Evolutionary conservation across 2,113 vertebrate genomes (phyloP).

Genomic region (Jaculus jaculus): DNA sequence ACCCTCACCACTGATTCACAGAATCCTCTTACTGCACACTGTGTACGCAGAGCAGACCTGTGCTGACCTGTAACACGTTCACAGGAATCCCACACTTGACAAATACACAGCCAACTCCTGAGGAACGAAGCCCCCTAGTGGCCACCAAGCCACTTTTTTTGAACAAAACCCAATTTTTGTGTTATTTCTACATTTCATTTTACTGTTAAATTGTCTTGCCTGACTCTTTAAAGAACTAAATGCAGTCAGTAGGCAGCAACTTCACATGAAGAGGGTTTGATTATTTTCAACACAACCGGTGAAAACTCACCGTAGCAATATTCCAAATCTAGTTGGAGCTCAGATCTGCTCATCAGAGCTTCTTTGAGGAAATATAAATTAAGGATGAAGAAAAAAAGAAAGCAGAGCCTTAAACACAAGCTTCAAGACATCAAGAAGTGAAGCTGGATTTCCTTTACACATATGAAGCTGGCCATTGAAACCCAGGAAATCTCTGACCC

Average conservation of each 20-base stretch:
- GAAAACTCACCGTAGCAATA: background rate
- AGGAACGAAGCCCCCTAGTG: constrained; percentile 16
- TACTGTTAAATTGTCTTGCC: constrained; percentile 27
- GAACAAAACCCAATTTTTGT: background rate
- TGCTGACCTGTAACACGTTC: background rate
- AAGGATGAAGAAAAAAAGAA: background rate
- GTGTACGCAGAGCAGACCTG: background rate
- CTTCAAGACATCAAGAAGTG: background rate
- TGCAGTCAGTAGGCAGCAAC: background rate
- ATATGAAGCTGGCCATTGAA: background rate
- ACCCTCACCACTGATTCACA: background rate
- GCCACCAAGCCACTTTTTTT: background rate
- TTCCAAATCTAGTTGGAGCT: background rate
- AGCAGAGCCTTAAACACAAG: background rate
- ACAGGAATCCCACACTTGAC: background rate
- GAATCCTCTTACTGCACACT: background rate
- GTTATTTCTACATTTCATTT: constrained; percentile 12
- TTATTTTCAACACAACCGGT: background rate
- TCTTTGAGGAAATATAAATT: background rate
- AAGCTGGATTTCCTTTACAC: background rate
- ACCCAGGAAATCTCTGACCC: background rate
- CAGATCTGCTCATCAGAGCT: background rate
- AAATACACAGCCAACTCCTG: background rate
- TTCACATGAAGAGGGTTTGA: background rate
- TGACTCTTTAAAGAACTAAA: background rate